phyloP scores from a whole-genome alignment of 2,888 invertebrate genomes.

The Celastrina argiolus region DNA sequence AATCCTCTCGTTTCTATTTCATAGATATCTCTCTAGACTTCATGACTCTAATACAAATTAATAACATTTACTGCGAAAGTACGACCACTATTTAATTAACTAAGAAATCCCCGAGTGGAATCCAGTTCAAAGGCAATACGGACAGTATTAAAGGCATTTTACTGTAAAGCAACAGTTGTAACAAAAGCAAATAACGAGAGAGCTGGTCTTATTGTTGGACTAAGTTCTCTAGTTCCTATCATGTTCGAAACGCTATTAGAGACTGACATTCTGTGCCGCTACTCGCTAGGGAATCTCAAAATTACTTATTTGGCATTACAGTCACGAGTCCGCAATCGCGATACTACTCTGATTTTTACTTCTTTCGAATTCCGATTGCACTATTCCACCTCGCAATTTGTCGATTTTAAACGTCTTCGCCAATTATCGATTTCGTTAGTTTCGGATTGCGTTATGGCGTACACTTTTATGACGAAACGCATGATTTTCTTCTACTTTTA shows the following conservation, averaged over 20 bases:
- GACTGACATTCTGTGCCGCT: conserved; percentile 63
- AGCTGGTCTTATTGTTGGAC: conserved; percentile 44
- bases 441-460: too few relatives aligned
- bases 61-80: conserved; percentile 18
- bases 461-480: too few relatives aligned
- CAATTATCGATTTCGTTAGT: not conserved
- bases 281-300: conserved; percentile 72
- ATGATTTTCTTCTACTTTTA: too few relatives aligned
- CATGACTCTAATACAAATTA: not conserved
- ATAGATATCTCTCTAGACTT: not conserved
- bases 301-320: conserved; percentile 74
- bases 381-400: conserved; percentile 69
- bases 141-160: conserved; percentile 28
- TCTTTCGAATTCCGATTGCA: conserved; percentile 73
- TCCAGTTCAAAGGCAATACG: conserved; percentile 26
- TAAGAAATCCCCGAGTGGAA: conserved; percentile 21
- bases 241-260: conserved; percentile 70
- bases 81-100: conserved; percentile 18
- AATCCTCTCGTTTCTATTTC: not conserved
- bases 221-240: conserved; percentile 58
- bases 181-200: conserved; percentile 32
- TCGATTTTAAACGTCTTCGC: conserved; percentile 40
- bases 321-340: conserved; percentile 64
- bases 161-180: conserved; percentile 25
- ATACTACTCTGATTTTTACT: conserved; percentile 73